Conservation (phyloP, 1,140 invertebrate genomes). For the Cyphomyrmex costatus region DNA sequence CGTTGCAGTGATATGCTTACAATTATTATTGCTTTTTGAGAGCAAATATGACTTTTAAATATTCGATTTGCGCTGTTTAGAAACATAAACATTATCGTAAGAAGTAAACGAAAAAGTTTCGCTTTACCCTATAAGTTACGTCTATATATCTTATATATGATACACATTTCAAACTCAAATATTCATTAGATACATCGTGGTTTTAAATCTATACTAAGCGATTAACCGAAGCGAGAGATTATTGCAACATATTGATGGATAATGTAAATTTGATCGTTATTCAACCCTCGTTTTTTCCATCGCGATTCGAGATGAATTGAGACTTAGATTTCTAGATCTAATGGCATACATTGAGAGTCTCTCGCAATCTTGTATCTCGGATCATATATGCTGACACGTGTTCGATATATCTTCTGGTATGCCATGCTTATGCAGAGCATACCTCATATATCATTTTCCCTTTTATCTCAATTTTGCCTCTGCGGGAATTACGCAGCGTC, state of each 20-base stretch:
- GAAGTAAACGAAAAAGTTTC: too few species aligned
- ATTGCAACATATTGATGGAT: neutral
- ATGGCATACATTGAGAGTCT: conserved; percentile 37
- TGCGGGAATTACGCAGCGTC: neutral
- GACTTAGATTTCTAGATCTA: conserved; percentile 38
- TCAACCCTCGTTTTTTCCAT: conserved; percentile 19
- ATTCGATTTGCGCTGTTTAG: too few species aligned
- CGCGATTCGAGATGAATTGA: conserved; percentile 33
- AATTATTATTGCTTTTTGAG: too few species aligned
- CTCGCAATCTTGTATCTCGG: conserved; percentile 57
- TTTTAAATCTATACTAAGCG: neutral
- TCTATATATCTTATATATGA: neutral
- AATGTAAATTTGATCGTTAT: conserved; percentile 37
- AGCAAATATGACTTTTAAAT: too few species aligned
- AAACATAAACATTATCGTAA: too few species aligned
- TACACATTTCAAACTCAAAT: neutral
- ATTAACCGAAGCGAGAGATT: neutral
- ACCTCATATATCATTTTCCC: neutral
- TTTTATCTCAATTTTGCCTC: conserved; percentile 21
- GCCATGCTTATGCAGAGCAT: neutral
- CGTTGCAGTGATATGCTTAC: too few species aligned
- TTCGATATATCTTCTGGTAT: conserved; percentile 44
- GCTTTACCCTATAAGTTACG: neutral
- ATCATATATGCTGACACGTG: conserved; percentile 55
- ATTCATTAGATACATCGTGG: neutral